A percentile compares a stretch with the other conserved stretches of the same genome.
Conservation (phyloP, 2,113 vertebrate genomes). For the Desmodus rotundus region DNA sequence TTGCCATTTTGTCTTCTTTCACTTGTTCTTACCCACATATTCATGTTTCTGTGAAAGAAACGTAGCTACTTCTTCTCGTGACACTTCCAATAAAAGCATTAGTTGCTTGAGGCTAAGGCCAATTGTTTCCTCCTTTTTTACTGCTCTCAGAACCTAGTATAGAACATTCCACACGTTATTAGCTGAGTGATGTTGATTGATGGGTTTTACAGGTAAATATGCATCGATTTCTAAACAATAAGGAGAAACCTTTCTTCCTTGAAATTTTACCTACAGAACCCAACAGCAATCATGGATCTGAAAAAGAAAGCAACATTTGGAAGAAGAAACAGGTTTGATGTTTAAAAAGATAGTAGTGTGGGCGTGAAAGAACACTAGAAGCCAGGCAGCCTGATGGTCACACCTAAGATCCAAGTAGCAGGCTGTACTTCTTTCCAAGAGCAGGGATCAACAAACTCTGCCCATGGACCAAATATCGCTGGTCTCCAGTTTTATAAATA, state of each 20-base stretch:
- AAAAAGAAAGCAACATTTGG: background rate
- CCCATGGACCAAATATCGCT: background rate
- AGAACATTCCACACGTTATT: background rate
- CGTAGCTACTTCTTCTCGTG: background rate
- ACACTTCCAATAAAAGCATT: background rate
- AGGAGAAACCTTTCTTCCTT: background rate
- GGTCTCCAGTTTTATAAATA: background rate
- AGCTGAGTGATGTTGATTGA: background rate
- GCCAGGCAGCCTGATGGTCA: background rate
- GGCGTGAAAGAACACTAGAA: background rate
- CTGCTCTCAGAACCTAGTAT: background rate
- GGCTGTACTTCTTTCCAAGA: background rate
- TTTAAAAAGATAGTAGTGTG: background rate
- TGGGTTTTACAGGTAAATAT: background rate
- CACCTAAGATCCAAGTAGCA: background rate
- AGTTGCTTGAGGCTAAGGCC: background rate
- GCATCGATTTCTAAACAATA: background rate
- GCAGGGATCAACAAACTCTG: background rate
- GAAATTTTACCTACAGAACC: background rate
- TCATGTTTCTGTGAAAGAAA: conserved; percentile 14
- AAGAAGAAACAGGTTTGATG: background rate
- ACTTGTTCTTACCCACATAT: background rate
- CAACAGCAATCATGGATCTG: background rate
- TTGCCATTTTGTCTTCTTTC: background rate
- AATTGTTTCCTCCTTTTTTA: background rate